A percentile compares a stretch with the other conserved stretches of the same genome.
These are phyloP conservation scores for Nemotelus pantherinus DNA, from an alignment of 2,888 invertebrate species.

Conservation along the genomic window DNA sequence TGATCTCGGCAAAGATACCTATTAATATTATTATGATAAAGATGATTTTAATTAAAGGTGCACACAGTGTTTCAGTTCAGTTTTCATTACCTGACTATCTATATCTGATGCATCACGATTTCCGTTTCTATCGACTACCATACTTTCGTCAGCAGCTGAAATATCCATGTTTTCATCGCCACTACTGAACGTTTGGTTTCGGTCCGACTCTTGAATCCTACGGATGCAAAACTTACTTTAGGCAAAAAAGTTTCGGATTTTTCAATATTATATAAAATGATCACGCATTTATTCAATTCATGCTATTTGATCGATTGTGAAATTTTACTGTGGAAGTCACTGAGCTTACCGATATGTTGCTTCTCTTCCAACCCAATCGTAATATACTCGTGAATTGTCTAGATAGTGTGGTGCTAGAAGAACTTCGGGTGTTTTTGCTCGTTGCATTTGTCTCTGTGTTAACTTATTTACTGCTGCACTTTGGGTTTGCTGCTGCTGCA, in stretches of 20 bases:
- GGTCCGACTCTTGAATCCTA: constrained; percentile 47
- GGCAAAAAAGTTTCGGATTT: background rate
- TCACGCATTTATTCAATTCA: background rate
- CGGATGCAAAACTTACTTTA: background rate
- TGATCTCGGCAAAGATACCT: constrained; percentile 84
- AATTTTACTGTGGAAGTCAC: background rate
- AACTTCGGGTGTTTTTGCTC: constrained; percentile 81
- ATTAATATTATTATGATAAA: constrained; percentile 55
- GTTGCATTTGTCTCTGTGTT: constrained; percentile 63
- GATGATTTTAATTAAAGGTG: background rate
- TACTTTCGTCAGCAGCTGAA: constrained; percentile 54
- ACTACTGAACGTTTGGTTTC: constrained; percentile 52
- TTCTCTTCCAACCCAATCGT: constrained; percentile 66
- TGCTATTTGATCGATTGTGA: background rate
- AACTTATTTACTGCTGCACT: constrained; percentile 50
- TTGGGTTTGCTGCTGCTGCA: constrained; percentile 52
- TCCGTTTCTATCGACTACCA: constrained; percentile 52
- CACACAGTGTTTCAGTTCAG: background rate
- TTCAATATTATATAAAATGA: background rate
- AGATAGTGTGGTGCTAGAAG: constrained; percentile 80
- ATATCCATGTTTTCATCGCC: constrained; percentile 56
- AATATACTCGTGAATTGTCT: constrained; percentile 64
- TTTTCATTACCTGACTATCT: constrained; percentile 73
- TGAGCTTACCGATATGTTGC: constrained; percentile 49
- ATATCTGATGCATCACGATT: constrained; percentile 71